Conservation (phyloP, 2,797 vertebrate species). For the Chromis chromis region DNA sequence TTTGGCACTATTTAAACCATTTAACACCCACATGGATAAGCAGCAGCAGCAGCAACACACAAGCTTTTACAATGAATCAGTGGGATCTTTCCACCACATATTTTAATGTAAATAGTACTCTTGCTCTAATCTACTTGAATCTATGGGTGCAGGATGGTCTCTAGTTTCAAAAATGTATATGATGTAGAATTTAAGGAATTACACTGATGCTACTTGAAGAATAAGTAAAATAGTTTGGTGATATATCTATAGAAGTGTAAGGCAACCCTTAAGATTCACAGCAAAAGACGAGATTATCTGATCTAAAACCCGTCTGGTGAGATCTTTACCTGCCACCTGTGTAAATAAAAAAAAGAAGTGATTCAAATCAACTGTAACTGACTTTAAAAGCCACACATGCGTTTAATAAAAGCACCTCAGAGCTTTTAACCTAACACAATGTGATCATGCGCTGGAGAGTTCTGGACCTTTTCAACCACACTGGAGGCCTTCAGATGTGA, state of each 20-base stretch:
- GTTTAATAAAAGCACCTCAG: constrained; percentile 13
- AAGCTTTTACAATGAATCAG: neutral
- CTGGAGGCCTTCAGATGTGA: constrained; percentile 23
- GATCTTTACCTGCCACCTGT: neutral
- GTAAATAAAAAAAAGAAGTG: constrained; percentile 18
- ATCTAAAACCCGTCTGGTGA: constrained; percentile 6
- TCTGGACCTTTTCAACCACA: constrained; percentile 45
- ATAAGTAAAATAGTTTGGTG: neutral
- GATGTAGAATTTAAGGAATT: neutral
- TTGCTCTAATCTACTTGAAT: neutral
- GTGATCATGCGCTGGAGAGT: constrained; percentile 26
- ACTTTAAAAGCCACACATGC: constrained; percentile 20
- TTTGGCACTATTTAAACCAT: too few species aligned
- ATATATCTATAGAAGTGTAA: constrained; percentile 2
- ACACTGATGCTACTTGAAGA: neutral
- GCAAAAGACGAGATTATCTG: neutral
- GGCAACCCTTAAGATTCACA: neutral
- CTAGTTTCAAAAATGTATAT: neutral
- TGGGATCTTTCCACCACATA: neutral
- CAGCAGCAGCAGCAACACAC: too few species aligned
- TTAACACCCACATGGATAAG: too few species aligned
- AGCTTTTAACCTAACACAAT: constrained; percentile 12
- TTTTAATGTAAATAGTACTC: neutral
- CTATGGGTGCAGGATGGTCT: neutral
- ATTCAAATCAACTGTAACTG: constrained; percentile 28